Evolutionary conservation across 2,888 invertebrate genomes (phyloP).

Genomic region (Apoda limacodes): DNA sequence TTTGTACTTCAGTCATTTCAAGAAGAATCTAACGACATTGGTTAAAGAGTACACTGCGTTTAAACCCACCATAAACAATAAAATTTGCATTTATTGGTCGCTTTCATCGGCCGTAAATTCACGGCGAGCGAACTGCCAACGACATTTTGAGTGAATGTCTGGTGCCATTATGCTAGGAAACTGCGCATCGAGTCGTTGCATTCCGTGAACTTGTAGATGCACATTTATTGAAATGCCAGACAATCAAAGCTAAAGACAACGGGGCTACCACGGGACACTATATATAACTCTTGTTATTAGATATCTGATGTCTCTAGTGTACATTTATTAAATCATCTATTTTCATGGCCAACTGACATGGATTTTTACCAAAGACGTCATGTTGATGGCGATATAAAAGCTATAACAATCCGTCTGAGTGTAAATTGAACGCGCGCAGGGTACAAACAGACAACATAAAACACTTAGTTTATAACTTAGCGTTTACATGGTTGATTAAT

Average conservation of each 20-base stretch:
- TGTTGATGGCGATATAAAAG: no score
- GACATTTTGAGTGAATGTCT: constrained; percentile 63
- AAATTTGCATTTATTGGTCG: constrained; percentile 70
- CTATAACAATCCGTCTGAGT: no score
- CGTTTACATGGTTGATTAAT: no score
- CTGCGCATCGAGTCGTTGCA: constrained; percentile 33
- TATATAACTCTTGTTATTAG: no score
- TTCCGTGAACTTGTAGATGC: constrained; percentile 48
- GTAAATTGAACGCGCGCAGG: no score
- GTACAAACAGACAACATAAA: no score
- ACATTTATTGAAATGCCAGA: constrained; percentile 58
- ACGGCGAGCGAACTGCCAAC: constrained; percentile 56
- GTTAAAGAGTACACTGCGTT: constrained; percentile 62
- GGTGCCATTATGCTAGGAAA: constrained; percentile 40
- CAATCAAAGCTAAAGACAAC: constrained; percentile 49
- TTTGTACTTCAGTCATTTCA: constrained; percentile 37
- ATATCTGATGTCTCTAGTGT: no score
- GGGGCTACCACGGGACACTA: no score
- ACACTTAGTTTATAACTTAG: no score
- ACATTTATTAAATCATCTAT: no score
- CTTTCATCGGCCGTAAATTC: constrained; percentile 60
- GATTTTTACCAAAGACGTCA: no score
- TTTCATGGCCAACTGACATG: no score
- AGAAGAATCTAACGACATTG: constrained; percentile 53
- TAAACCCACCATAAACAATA: constrained; percentile 67